Base-by-base conservation (phyloP, 53 echinoderm and acorn worm genomes). In the Echinometra lucunter region DNA sequence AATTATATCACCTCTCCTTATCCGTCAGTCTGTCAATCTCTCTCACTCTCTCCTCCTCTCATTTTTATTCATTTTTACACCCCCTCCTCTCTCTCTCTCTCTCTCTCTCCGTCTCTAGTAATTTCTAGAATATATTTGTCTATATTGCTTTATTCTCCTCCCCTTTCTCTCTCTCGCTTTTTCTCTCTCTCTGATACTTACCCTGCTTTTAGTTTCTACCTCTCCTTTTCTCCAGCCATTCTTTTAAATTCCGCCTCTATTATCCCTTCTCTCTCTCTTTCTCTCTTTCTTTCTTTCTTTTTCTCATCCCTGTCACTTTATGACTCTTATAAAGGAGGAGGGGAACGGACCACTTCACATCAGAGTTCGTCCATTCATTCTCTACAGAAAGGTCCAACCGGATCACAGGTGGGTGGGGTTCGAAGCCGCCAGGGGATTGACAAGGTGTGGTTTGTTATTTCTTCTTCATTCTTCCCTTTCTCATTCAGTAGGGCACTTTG, bases 371-470 rank as follows among this genome's bases (percentile, higher is more conserved):
- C 78, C 30, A 34, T 12, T 35, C 32, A 72, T 53, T 13, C 53
- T 53, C 53, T 13, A 63, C 4, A 21, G 17, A 23, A 63, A 40
- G 2, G 42, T 78, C 42, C 34, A 72, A 7, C 72, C 32, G 15
- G 72, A 13, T 35, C 19, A 78, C 78, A 78, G 78, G 78, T 78
- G 78, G 78, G 78, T 78, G 78, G 78, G 72, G 78, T 78, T 78
- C 78, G 78, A 78, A 78, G 17, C 78, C 72, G 34, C 72, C 23
- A 18, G 78, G 42, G 78, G 42, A 42, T 40, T 42, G 78, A 21
- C 35, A 40, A 78, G 78, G 78, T 78, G 72, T 78, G 42, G 42
- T 78, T 78, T 78, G 78, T 78, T 78, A 78, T 78, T 78, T 78
- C 78, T 78, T 78, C 72, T 72, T 78, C 38, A 78, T 78, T 78